Percentiles rank a stretch among this genome's conserved stretches.
These are phyloP conservation scores for Danaus chrysippus DNA, from an alignment of 2,888 invertebrate genomes.

Conservation along the genomic window DNA sequence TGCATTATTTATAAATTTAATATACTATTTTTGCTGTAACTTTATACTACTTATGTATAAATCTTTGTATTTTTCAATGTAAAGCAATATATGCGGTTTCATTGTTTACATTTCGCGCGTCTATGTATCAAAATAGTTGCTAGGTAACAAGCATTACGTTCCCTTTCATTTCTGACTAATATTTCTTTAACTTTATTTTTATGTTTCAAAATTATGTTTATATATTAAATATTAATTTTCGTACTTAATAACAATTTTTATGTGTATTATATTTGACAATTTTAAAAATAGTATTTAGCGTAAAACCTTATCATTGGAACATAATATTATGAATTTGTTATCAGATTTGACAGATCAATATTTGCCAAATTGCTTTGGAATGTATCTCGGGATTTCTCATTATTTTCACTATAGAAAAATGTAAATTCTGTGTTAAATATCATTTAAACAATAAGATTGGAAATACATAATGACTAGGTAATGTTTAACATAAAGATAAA, in stretches of 20 bases:
- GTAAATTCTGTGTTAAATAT: slow-evolving; percentile 4
- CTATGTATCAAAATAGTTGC: slow-evolving; percentile 49
- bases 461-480: slow-evolving; percentile 8
- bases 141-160: slow-evolving; percentile 42
- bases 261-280: no score
- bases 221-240: no score
- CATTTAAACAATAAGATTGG: background rate
- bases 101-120: slow-evolving; percentile 70
- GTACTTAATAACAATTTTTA: no score
- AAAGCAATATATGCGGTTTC: slow-evolving; percentile 2
- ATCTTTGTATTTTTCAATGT: slow-evolving; percentile 41
- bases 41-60: slow-evolving; percentile 39
- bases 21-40: slow-evolving; percentile 38
- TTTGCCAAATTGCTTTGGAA: slow-evolving; percentile 10
- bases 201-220: no score
- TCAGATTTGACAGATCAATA: slow-evolving; percentile 4
- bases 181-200: no score
- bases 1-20: slow-evolving; percentile 43
- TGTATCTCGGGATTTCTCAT: background rate
- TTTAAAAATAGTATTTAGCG: no score
- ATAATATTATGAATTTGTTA: no score
- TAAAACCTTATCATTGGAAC: no score
- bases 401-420: slow-evolving; percentile 9
- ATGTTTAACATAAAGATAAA: background rate
- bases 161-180: background rate